Evolutionary conservation across 1,140 invertebrate species (phyloP).

Genomic region (Euura saliciscinereae): DNA sequence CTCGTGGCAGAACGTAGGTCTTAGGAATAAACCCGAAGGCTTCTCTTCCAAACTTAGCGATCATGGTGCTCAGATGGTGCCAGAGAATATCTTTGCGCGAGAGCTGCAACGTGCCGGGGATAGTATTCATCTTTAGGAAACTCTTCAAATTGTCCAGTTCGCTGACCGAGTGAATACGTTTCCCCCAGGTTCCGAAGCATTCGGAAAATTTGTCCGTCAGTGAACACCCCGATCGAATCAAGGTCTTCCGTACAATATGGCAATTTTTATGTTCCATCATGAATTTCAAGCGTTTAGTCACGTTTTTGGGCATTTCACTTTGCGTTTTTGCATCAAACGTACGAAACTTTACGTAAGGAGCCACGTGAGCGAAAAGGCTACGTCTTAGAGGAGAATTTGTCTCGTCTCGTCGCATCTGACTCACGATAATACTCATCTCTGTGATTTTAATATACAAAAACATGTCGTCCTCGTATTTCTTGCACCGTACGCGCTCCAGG

Average conservation of each 20-base stretch:
- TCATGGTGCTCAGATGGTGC: background rate
- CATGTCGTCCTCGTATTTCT: background rate
- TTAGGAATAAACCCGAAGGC: background rate
- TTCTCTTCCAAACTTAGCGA: background rate
- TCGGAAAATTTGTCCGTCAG: background rate
- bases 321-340: background rate
- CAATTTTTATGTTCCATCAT: conserved; percentile 22
- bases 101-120: background rate
- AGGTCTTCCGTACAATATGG: conserved; percentile 33
- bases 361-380: background rate
- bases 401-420: background rate
- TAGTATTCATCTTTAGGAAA: background rate
- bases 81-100: background rate
- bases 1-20: background rate
- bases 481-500: background rate
- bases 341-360: background rate
- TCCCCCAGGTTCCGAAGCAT: background rate
- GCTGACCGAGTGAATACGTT: background rate
- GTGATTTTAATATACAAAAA: background rate
- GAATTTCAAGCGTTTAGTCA: conserved; percentile 1
- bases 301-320: background rate
- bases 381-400: background rate
- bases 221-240: conserved; percentile 45
- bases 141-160: background rate
- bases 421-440: background rate